phyloP scores from a whole-genome alignment of 1,140 invertebrate genomes.

The Pseudomyrmex flavicornis region DNA sequence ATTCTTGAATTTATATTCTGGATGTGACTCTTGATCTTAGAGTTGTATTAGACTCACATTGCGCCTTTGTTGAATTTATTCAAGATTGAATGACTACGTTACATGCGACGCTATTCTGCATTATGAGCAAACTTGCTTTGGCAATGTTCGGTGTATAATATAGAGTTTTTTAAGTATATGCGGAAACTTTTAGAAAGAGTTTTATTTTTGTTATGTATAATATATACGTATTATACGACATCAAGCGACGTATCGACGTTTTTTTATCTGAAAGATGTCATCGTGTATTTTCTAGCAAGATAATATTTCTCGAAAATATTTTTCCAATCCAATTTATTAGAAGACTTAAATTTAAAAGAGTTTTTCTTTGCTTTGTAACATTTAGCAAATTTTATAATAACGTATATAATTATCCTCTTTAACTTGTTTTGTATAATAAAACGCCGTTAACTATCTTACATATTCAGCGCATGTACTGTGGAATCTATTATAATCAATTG shows the following conservation, averaged over 20 bases:
- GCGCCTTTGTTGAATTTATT: conserved; percentile 24
- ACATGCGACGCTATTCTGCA: background rate
- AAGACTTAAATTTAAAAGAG: background rate
- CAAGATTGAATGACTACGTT: conserved; percentile 35
- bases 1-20: conserved; percentile 49
- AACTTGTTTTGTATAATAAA: no score
- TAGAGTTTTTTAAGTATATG: conserved; percentile 18
- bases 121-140: conserved; percentile 20
- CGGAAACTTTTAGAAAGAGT: background rate
- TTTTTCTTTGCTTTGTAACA: background rate
- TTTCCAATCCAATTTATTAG: background rate
- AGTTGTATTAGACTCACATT: conserved; percentile 2
- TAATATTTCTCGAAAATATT: background rate
- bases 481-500: no score
- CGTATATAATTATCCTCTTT: no score
- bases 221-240: background rate
- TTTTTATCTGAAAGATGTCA: background rate
- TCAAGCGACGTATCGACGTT: background rate
- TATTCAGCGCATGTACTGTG: no score
- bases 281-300: background rate
- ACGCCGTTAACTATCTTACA: no score
- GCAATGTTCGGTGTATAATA: conserved; percentile 14
- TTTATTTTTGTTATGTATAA: background rate
- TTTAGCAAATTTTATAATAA: background rate
- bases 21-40: conserved; percentile 15